Conservation (phyloP, 1,140 invertebrate genomes). For the Homalodisca vitripennis region DNA sequence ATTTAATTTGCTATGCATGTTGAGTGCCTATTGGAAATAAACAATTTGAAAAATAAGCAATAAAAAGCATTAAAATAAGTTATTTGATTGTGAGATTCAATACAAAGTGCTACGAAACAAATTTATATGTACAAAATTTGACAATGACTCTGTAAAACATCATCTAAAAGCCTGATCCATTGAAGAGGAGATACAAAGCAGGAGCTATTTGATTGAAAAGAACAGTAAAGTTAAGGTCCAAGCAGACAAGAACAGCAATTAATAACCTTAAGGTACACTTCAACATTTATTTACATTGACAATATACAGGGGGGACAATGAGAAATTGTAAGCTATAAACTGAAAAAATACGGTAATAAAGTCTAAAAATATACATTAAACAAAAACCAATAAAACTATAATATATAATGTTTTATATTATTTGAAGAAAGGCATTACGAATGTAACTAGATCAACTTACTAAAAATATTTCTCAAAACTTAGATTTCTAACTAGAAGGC, state of each 20-base stretch:
- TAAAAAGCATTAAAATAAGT: too few relatives aligned
- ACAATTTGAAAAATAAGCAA: too few relatives aligned
- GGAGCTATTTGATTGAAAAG: background rate
- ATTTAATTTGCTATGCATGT: too few relatives aligned
- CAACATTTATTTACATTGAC: conserved; percentile 25
- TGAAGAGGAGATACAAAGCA: background rate
- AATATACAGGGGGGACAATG: conserved; percentile 6
- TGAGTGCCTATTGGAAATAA: too few relatives aligned
- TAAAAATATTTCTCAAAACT: background rate
- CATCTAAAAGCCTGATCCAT: background rate
- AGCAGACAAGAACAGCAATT: conserved; percentile 2
- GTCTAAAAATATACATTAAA: background rate
- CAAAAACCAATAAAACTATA: background rate
- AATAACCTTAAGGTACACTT: conserved; percentile 21
- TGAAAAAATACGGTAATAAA: background rate
- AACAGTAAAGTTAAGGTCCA: background rate
- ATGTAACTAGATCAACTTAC: background rate
- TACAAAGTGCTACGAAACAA: too few relatives aligned
- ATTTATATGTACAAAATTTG: too few relatives aligned
- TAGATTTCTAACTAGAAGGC: background rate
- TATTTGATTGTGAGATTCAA: too few relatives aligned
- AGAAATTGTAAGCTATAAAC: background rate
- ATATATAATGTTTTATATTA: too few relatives aligned
- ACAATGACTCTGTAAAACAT: too few relatives aligned
- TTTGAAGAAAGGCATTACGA: background rate